These are phyloP conservation scores for Hypothenemus hampei DNA, from an alignment of 1,140 invertebrate species.

Conservation along the genomic window DNA sequence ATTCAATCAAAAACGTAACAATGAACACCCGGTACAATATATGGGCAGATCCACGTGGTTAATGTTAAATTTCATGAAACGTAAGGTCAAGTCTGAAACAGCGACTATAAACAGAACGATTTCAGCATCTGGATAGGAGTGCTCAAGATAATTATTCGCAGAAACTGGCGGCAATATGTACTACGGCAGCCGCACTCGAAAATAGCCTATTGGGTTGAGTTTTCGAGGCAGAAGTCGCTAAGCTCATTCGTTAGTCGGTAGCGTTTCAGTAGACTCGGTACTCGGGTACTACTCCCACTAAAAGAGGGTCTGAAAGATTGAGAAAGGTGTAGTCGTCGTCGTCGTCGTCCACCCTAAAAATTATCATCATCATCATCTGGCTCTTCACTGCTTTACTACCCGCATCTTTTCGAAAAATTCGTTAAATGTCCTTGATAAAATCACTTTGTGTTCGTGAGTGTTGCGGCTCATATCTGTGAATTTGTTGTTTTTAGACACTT, in stretches of 20 bases:
- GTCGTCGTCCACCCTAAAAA: too few species aligned
- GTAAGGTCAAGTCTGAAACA: conserved; percentile 23
- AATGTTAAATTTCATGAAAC: conserved; percentile 19
- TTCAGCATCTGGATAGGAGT: conserved; percentile 19
- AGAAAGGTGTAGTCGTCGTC: conserved; percentile 10
- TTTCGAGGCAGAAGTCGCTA: conserved; percentile 21
- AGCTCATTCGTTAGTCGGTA: conserved; percentile 10
- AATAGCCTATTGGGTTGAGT: conserved; percentile 16
- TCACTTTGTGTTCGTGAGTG: background rate
- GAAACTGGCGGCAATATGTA: conserved; percentile 21
- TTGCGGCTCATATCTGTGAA: background rate
- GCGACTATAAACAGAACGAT: conserved; percentile 18
- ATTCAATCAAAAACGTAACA: background rate
- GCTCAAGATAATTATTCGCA: conserved; percentile 26
- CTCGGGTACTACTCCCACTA: background rate
- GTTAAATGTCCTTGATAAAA: background rate
- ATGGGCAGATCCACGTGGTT: conserved; percentile 14
- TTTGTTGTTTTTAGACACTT: background rate
- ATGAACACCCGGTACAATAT: background rate
- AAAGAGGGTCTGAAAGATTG: conserved; percentile 2
- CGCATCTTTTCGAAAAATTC: conserved; percentile 13
- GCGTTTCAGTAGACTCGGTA: conserved; percentile 5
- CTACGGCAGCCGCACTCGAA: conserved; percentile 14
- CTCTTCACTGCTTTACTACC: conserved; percentile 9
- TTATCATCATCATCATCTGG: conserved; percentile 9